phyloP scores from a whole-genome alignment of 1,140 invertebrate genomes.

The Amphibalanus amphitrite region DNA sequence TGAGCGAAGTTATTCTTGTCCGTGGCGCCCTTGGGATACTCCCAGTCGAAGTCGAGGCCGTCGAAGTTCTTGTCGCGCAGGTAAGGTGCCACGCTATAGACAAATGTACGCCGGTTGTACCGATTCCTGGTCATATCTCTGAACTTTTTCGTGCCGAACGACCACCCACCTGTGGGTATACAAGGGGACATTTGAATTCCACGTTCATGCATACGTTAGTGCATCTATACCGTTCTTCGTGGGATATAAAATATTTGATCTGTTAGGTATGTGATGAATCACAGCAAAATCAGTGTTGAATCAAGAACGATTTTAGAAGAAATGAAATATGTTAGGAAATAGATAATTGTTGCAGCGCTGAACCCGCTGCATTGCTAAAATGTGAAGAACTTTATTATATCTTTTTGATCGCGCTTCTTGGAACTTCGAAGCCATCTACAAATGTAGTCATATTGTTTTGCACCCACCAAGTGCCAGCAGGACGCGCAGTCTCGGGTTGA shows the following conservation, averaged over 20 bases:
- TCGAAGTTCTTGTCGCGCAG: conserved; percentile 70
- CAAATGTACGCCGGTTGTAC: conserved; percentile 79
- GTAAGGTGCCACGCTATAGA: conserved; percentile 82
- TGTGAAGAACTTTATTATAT: too few species aligned
- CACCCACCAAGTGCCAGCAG: conserved; percentile 68
- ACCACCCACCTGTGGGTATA: conserved; percentile 59
- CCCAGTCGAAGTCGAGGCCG: conserved; percentile 89
- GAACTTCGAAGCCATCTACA: neutral
- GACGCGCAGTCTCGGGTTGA: conserved; percentile 73
- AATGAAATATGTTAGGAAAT: too few species aligned
- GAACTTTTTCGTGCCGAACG: conserved; percentile 87
- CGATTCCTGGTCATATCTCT: conserved; percentile 74
- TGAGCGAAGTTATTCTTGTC: conserved; percentile 87
- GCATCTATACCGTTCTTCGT: too few species aligned
- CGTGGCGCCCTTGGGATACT: conserved; percentile 81
- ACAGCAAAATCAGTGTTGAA: too few species aligned
- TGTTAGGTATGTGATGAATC: too few species aligned
- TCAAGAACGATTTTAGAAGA: too few species aligned
- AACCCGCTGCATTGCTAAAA: too few species aligned
- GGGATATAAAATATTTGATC: neutral
- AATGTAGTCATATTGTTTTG: neutral
- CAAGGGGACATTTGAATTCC: neutral
- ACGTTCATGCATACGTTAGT: neutral
- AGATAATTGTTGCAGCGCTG: too few species aligned
- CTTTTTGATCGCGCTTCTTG: too few species aligned